phyloP scores from a whole-genome alignment of 2,797 vertebrate species.

The Phaenicophaeus curvirostris region DNA sequence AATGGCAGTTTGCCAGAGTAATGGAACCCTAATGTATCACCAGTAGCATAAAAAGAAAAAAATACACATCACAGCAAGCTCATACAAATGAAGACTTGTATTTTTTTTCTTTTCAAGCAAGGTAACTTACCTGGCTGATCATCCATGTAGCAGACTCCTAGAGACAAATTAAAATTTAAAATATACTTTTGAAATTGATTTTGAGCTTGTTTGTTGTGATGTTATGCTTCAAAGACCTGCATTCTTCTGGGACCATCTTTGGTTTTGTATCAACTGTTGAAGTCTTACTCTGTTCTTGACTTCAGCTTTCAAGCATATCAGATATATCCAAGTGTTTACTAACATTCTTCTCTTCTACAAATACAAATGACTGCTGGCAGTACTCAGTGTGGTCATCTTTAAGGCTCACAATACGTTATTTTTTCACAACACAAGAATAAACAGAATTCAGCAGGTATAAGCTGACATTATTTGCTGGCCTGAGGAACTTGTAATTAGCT shows the following conservation, averaged over 20 bases:
- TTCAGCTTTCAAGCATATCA: not conserved
- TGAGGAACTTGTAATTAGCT: not conserved
- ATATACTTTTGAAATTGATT: not conserved
- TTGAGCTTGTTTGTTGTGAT: not conserved
- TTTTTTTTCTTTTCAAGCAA: not conserved
- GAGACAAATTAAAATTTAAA: not conserved
- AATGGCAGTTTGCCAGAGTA: not conserved
- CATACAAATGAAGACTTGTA: not conserved
- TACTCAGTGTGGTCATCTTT: not conserved
- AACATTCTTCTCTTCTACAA: not conserved
- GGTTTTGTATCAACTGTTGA: not conserved
- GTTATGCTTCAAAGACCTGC: not conserved
- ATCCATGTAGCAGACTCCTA: not conserved
- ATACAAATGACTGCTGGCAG: not conserved
- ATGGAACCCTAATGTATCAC: not conserved
- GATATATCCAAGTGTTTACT: not conserved
- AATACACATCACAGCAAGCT: not conserved
- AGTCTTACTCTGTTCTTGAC: not conserved
- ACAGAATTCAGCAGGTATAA: not conserved
- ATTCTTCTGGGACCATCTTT: not conserved
- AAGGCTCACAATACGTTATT: not conserved
- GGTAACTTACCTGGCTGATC: not conserved
- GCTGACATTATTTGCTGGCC: not conserved
- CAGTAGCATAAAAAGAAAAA: not conserved
- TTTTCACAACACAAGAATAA: not conserved